Percentiles rank a stretch among this genome's conserved stretches.
phyloP scores from a whole-genome alignment of 2,797 vertebrate species.

The Amblyopsis hoosieri region DNA sequence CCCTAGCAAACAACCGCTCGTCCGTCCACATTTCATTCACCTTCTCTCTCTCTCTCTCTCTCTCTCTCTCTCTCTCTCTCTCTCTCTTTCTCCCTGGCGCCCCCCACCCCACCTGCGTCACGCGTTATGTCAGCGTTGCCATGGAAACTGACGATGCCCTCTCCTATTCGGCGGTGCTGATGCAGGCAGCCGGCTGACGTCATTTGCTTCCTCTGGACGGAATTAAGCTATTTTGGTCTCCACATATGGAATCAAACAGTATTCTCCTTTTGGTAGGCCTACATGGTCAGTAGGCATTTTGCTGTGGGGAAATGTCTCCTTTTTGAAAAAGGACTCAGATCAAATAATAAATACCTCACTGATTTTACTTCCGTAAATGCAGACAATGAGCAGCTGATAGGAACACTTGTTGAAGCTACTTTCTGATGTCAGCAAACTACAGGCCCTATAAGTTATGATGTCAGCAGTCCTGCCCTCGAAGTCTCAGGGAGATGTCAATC shows the following conservation, averaged over 20 bases:
- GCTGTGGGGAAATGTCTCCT: no score
- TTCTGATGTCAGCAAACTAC: no score
- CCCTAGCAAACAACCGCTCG: conserved; percentile 20
- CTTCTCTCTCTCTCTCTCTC: conserved; percentile 12
- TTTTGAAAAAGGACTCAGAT: no score
- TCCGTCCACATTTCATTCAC: conserved; percentile 12
- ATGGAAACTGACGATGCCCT: conserved; percentile 78
- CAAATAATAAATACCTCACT: no score
- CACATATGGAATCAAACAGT: conserved; percentile 3
- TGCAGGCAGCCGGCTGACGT: conserved; percentile 72
- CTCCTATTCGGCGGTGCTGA: conserved; percentile 67
- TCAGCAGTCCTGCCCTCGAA: no score
- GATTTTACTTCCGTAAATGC: no score
- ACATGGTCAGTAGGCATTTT: no score
- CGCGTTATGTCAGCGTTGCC: conserved; percentile 75
- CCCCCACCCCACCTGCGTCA: conserved; percentile 63
- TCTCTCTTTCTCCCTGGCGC: conserved; percentile 8
- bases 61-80: background rate
- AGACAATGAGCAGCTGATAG: no score
- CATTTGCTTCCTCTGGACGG: conserved; percentile 36
- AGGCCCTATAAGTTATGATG: no score
- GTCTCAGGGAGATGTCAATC: no score
- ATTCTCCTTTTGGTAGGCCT: background rate
- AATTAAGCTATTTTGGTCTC: conserved; percentile 55
- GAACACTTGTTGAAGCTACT: no score